phyloP scores from a whole-genome alignment of 2,888 invertebrate genomes.

The Brassicogethes aeneus region DNA sequence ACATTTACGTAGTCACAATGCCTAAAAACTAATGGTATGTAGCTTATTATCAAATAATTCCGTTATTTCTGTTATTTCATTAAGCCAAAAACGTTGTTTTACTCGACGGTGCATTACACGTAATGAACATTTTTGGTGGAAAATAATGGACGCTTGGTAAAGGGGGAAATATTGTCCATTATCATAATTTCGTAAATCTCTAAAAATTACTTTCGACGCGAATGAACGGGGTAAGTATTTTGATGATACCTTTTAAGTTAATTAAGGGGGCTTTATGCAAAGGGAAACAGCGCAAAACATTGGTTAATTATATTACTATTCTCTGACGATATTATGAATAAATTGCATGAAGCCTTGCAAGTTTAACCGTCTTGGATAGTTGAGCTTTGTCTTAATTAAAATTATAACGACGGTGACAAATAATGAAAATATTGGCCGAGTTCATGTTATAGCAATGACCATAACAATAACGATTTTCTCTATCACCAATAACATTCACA shows the following conservation, averaged over 20 bases:
- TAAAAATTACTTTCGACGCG: background rate
- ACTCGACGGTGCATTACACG: background rate
- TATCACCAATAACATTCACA: background rate
- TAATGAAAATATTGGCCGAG: no score
- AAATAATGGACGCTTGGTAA: background rate
- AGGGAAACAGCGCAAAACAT: background rate
- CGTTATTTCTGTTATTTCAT: background rate
- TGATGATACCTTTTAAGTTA: constrained; percentile 1
- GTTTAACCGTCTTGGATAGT: background rate
- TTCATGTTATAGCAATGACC: no score
- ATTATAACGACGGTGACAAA: no score
- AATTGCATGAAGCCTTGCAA: background rate
- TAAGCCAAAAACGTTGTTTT: background rate
- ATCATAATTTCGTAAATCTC: constrained; percentile 1
- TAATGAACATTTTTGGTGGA: background rate
- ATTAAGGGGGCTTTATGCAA: background rate
- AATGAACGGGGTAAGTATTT: background rate
- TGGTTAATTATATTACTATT: constrained; percentile 1
- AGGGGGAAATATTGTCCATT: background rate
- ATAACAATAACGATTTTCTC: background rate
- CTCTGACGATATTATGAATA: background rate
- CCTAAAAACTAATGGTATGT: no score
- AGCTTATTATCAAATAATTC: background rate
- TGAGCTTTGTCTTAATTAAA: background rate
- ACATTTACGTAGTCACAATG: no score